Base-by-base conservation (phyloP, 2,113 vertebrate species). In the Pandion haliaetus region DNA sequence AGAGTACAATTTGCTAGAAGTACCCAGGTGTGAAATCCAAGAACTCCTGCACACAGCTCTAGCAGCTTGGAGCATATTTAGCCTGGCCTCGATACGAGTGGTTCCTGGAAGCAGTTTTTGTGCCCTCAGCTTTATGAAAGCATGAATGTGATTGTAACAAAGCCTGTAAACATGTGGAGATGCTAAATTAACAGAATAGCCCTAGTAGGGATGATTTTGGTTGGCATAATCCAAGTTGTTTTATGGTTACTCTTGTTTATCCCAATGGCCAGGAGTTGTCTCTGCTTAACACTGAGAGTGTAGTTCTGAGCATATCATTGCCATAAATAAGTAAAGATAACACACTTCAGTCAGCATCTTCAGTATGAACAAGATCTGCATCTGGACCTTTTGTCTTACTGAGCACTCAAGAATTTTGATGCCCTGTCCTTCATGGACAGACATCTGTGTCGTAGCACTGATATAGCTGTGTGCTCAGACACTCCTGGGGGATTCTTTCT, bases 11-110 rank as follows among this genome's bases (percentile, higher is more conserved):
- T 97, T 95, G 78, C 81, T 95, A 28, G 86, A 94, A 85, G 94
- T 95, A 96, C 36, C 93, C 93, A 94, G 89, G 95, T 95, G 93
- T 95, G 95, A 96, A 96, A 95, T 95, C 91, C 94, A 95, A 85
- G 81, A 95, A 84, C 91, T 95, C 65, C 57, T 87, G 86, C 62
- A 47, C 49, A 42, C 25, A 81, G 79, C 81, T 84, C 44, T 2
- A 89, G 61, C 82, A 91, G 92, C 69, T 91, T 59, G 61, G 32
- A 85, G 69, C 3, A 0, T 80, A 42, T 91, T 92, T 95, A 93
- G 77, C 45, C 70, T 89, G 52, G 80, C 15, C 5, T 94, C 16
- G 1, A 45, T 89, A 82, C 29, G 25, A 57, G 14, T 3, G 1
- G 31, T 80, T 94, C 42, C 85, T 88, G 71, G 82, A 93, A 90